Base-by-base conservation (phyloP, 2,888 invertebrate genomes). In the Yponomeuta malinellus region DNA sequence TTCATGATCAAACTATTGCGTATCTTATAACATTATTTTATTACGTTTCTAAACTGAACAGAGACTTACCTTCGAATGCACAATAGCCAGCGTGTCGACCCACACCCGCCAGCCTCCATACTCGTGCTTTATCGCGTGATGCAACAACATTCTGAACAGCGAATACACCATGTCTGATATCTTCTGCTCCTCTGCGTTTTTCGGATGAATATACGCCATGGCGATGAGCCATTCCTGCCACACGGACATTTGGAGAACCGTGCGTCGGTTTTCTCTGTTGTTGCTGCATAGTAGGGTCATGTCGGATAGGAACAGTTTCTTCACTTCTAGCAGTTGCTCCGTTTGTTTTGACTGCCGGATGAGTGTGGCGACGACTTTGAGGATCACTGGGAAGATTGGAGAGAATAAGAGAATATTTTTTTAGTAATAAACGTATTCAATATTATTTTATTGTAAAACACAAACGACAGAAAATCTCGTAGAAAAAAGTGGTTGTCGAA, bases 201-300 rank as follows among this genome's bases (percentile, higher is more conserved):
- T 97, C 0, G 99, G 99, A 87, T 98, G 99, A 75, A 99, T 98
- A 86, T 99, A 99, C 43, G 99, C 98, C 96, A 98, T 96, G 6
- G 99, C 98, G 78, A 99, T 99, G 12, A 99, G 93, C 99, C 99
- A 99, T 73, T 98, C 99, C 88, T 98, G 98, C 99, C 99, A 99
- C 0, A 99, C 99, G 0, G 99, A 99, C 99, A 99, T 99, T 92
- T 99, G 99, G 65, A 99, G 93, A 15, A 99, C 98, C 0, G 98
- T 99, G 78, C 99, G 94, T 70, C 99, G 92, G 88, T 99, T 99
- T 85, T 99, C 99, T 15, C 98, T 94, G 86, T 98, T 99, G 86
- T 98, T 98, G 83, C 98, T 98, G 90, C 99, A 99, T 72, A 99
- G 92, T 70, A 98, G 92, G n/a, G 99, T 99, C 96, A 99, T 98